Conservation (phyloP, 2,113 vertebrate genomes). For the Hipposideros armiger region DNA sequence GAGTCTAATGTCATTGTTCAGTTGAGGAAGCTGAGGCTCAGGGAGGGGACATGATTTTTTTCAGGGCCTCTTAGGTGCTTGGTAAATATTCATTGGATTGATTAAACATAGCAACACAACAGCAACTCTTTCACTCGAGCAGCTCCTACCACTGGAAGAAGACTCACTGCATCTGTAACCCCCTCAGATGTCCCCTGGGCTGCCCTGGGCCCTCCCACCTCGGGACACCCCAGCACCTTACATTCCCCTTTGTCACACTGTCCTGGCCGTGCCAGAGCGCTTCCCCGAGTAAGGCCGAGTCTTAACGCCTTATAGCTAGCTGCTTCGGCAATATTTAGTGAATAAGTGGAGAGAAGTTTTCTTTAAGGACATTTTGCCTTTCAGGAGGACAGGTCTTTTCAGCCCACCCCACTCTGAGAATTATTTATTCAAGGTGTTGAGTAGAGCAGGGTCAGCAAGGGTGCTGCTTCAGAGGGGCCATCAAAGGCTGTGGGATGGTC, state of each 20-base stretch:
- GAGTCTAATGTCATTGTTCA: neutral
- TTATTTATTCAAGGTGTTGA: neutral
- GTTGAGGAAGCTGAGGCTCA: neutral
- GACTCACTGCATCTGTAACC: neutral
- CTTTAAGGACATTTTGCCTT: neutral
- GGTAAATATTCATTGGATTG: neutral
- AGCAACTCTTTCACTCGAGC: neutral
- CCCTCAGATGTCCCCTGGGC: neutral
- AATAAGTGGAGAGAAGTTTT: neutral
- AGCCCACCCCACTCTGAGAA: fast-evolving
- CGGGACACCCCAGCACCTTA: neutral
- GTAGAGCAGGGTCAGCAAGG: neutral
- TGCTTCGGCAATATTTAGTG: neutral
- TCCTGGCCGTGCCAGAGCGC: neutral
- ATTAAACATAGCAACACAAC: neutral
- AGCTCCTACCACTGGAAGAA: neutral
- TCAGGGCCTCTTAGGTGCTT: neutral
- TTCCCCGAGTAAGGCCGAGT: neutral
- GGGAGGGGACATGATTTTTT: neutral
- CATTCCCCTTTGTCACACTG: neutral
- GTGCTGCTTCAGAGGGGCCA: neutral
- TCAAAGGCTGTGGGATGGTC: neutral
- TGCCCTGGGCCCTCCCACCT: neutral
- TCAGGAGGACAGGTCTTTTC: neutral
- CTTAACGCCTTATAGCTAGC: neutral